A percentile compares a stretch with the other conserved stretches of the same genome.
These are phyloP conservation scores for Romanogobio albipinnatus DNA, from an alignment of 2,113 vertebrate species.

Conservation along the genomic window DNA sequence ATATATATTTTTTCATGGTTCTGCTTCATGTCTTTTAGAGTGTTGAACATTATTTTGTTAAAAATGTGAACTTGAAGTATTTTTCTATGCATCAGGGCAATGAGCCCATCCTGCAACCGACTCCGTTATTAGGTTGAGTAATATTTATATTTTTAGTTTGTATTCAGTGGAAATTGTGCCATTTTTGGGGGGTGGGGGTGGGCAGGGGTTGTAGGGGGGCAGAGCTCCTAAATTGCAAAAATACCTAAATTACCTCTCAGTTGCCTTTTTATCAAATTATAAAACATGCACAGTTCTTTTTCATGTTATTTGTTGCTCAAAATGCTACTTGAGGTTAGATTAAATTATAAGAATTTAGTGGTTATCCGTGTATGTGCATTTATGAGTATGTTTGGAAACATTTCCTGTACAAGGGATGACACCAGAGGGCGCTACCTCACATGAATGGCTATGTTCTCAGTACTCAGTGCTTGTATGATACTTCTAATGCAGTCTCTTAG, in stretches of 20 bases:
- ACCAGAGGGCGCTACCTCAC: conserved; percentile 9
- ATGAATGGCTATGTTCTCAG: background rate
- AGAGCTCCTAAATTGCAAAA: background rate
- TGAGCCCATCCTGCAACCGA: background rate
- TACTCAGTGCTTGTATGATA: background rate
- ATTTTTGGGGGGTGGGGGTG: background rate
- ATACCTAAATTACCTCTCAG: background rate
- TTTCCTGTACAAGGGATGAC: background rate
- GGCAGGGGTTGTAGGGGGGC: background rate
- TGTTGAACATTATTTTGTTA: background rate
- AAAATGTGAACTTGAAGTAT: background rate
- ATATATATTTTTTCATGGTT: conserved; percentile 11
- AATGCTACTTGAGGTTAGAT: background rate
- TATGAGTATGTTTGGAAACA: background rate
- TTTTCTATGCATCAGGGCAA: background rate
- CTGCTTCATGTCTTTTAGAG: background rate
- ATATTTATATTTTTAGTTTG: background rate
- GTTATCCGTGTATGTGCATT: background rate
- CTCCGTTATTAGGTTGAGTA: background rate
- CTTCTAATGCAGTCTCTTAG: background rate
- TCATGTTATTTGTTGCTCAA: background rate
- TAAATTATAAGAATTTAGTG: background rate
- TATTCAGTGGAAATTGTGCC: conserved; percentile 13
- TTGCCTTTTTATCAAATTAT: conserved; percentile 6
- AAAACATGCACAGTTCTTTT: background rate